Evolutionary conservation across 2,797 vertebrate species (phyloP), one percentile per base, ranked within the genome.

Genomic region (Eptatretus atami): DNA sequence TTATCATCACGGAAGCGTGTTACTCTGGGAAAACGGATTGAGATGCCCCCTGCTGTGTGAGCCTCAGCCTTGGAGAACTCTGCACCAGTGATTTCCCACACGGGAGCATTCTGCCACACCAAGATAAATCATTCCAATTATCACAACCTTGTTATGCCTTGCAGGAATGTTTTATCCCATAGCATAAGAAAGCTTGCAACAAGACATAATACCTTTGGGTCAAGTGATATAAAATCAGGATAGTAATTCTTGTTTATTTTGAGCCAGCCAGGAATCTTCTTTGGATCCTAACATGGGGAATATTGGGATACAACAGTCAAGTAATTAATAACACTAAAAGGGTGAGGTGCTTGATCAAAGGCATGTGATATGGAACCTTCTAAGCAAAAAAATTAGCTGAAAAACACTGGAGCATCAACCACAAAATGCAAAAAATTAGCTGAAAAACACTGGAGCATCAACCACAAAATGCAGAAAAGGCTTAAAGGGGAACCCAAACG

Each of bases 171-270:
- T 44, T 8, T n/a, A 61, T 12, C 15, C 57, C 15, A 12, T 24
- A n/a, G 57, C 57, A 61, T 12, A 61, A 61, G 57, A 9, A 24
- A 61, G n/a, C 12, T 12, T 61, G 57, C 57, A n/a, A 24, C 24
- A n/a, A 10, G 24, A 12, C 15, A n/a, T 24, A 3, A 76, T 76
- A 92, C 92, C 82, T 96, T 77, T 68, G 92, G 92, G 68, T 92
- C 77, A 3, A 82, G 79, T 66, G 86, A 84, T 25, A 98, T 76
- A 74, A 98, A 98, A 73, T 98, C 92, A 19, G 92, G 92, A 65
- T 86, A 93, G 73, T 98, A 98, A 76, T 84, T 95, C 75, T 96
- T 98, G 71, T 92, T 80, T 64, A 98, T 81, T 72, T 90, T 96
- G 68, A 96, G 69, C 92, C 90, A 98, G 67, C 69, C 68, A 25